Evolutionary conservation across 2,888 invertebrate species (phyloP), one percentile per base, ranked within the genome.

Genomic region (Agonopterix subpropinquella): DNA sequence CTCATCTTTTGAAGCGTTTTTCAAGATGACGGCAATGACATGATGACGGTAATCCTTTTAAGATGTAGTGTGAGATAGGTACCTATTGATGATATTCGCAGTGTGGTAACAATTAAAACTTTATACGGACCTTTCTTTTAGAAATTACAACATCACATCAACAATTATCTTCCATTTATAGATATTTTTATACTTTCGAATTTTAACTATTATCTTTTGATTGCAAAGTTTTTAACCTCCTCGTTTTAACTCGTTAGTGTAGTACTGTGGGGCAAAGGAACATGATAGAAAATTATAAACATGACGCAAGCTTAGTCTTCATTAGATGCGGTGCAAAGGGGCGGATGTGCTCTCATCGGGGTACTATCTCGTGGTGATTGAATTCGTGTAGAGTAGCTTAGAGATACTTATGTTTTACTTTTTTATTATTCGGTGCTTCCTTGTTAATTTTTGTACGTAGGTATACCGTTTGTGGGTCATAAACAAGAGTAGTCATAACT

Each of bases 341-440:
- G 71, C 76, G 77, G 77, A 78, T 74, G 71, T 58, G 53, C 59
- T 56, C 64, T 57, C 68, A 58, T 61, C 63, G 58, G 62, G 56
- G 58, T 59, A 72, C 72, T 73, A 77, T 78, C 73, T 69, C 53
- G 59, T 61, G 66, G 55, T 69, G 74, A 76, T 75, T 75, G 75
- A 73, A 73, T 70, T 70, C 65, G 58, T 55, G 63, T 62, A 79
- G 76, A 65, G 68, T 65, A 68, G 55, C 53, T 52, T 53, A 4
- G 28, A 28, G 28, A 28, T 28, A 13, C 13, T 28, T 28, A 28
- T 5, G 7, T 28, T 28, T 5, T 28, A 28, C 7, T 7, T 28
- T 5, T 28, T 28, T 28, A 28, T 28, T 28, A 28, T 28, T 28
- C 5, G 28, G 5, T 28, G 28, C 28, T 28, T 28, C 5, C 28